phyloP scores from a whole-genome alignment of 1,140 invertebrate species.

The Apis mellifera region Amel_HAv3.1 CM009936.2:10404501-10405000 shows the following conservation, averaged over 20 bases:
- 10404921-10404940: neutral
- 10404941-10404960: no score
- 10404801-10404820: neutral
- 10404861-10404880: neutral
- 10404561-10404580: neutral
- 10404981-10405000: no score
- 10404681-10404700: neutral
- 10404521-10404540: neutral
- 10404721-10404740: no score
- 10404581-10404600: neutral
- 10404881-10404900: neutral
- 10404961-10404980: no score
- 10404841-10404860: neutral
- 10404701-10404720: neutral
- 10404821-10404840: neutral
- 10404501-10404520: conserved; percentile 9
- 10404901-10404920: neutral
- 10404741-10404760: no score
- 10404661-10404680: no score
- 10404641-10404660: no score
- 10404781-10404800: neutral
- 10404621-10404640: neutral
- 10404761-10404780: neutral
- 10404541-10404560: neutral
- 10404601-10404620: conserved; percentile 4